Base-by-base conservation (phyloP, 1,140 invertebrate genomes). In the Brevipalpus yothersi region DNA sequence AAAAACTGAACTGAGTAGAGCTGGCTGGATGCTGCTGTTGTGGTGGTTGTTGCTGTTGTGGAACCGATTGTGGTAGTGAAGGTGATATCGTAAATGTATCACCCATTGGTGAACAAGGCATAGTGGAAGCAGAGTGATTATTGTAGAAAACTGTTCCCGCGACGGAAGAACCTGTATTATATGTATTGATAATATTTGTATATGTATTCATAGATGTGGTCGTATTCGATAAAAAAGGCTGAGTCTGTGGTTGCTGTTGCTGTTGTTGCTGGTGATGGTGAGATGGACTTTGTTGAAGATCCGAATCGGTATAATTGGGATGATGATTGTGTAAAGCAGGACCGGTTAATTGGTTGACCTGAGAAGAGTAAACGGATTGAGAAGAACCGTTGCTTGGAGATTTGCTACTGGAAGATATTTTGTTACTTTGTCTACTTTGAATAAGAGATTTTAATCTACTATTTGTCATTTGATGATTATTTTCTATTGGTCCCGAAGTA, bases 191-290 rank as follows among this genome's bases (percentile, higher is more conserved):
- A 66, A 63, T 66, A 64, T 61, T 66, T 65, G 65, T 61, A 62
- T 63, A 66, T 65, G 65, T 66, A 66, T 63, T 66, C 65, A 66
- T 66, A 66, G 65, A 66, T 63, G 65, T 66, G 61, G 65, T 65
- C 64, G 65, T 64, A 66, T 62, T 66, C 61, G 62, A 64, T 66
- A 66, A 66, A 66, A 66, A 66, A 66, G 59, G 59, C 41, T 63
- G 63, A 19, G 53, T 21, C 43, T 45, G 43, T 45, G 49, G 21
- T 17, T 51, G 49, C 21, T n/a, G n/a, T 17, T 51, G 49, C 9
- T n/a, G 49, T 17, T 12, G 49, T 51, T 51, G 49, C 17, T 51
- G 49, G n/a, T n/a, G 47, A 19, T 51, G 49, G n/a, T 51, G 49
- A n/a, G 49, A 17, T n/a, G 49, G n/a, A 39, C 23, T 60, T 56